These are phyloP conservation scores for Tiphia femorata DNA, from an alignment of 2,888 invertebrate species.

Conservation along the genomic window DNA sequence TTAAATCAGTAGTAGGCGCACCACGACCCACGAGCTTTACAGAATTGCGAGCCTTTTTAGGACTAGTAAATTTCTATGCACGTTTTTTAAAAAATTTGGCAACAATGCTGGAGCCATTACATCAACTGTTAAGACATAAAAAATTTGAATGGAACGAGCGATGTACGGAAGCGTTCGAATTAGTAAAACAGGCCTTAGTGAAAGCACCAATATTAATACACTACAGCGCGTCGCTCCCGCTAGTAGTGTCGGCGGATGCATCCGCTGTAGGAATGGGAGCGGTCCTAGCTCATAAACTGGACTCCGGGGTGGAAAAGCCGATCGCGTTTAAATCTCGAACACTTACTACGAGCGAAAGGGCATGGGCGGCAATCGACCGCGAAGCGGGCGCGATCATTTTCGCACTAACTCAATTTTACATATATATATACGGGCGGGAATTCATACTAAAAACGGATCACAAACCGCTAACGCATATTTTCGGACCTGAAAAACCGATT, in stretches of 20 bases:
- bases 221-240: too few relatives aligned
- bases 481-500: not conserved
- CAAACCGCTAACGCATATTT: not conserved
- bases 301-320: too few relatives aligned
- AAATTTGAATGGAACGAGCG: too few relatives aligned
- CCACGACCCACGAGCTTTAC: not conserved
- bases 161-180: too few relatives aligned
- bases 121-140: conserved; percentile 34
- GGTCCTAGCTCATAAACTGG: too few relatives aligned
- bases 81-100: conserved; percentile 50
- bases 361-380: not conserved
- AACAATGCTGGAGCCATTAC: conserved; percentile 40
- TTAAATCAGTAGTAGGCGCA: not conserved
- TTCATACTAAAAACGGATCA: not conserved
- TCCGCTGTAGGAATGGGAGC: too few relatives aligned
- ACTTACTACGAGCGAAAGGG: not conserved
- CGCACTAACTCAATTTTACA: not conserved
- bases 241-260: too few relatives aligned
- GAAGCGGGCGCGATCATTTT: not conserved
- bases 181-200: too few relatives aligned
- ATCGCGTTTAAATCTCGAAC: not conserved
- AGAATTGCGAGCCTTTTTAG: not conserved
- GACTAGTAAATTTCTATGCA: conserved; percentile 50
- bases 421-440: not conserved
- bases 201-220: too few relatives aligned